Evolutionary conservation across 2,888 invertebrate genomes (phyloP), one percentile per base, ranked within the genome.

Genomic region (Stenchaetothrips biformis): DNA sequence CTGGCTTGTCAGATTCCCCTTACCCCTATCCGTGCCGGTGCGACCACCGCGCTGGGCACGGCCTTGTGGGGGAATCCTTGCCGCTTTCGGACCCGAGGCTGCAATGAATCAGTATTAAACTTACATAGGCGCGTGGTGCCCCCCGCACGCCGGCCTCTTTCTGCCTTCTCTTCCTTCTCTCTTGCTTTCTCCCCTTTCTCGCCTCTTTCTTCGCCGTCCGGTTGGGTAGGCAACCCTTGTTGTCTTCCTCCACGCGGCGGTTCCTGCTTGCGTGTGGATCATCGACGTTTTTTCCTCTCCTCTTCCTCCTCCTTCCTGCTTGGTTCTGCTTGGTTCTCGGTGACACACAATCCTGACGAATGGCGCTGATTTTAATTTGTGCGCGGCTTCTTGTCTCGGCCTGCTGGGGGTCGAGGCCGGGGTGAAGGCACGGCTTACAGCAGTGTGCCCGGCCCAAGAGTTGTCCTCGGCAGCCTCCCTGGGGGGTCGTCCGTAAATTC

Each of bases 351-450:
- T 74, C 67, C 67, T 74, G 67, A 74, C 21, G 67, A 74, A 74
- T 74, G 67, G 67, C 67, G 67, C 67, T 25, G 67, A 25, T 74
- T 74, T 74, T 74, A 74, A 74, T 74, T 74, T 11, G 67, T 74
- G 67, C 67, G 53, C 11, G 67, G 25, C 25, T 74, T 21, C 67
- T 74, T 74, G 67, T 53, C 37, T 4, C 37, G 8, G 53, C 53
- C 53, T 25, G 11, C 67, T 21, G 6, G 21, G 67, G 9, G 67
- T 21, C 25, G 67, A 3, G 21, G 37, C 37, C 37, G 53, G 53
- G 37, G 59, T 16, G 59, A 9, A 16, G 59, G 16, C 59, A 18
- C 59, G 59, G 18, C 59, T 9, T 18, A 53, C 53, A n/a, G 37
- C 37, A 18, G 59, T 59, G 67, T 74, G 25, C 67, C 9, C 25